These are phyloP conservation scores for Choristoneura rosaceana DNA, from an alignment of 2,888 invertebrate genomes.

Conservation along the genomic window DNA sequence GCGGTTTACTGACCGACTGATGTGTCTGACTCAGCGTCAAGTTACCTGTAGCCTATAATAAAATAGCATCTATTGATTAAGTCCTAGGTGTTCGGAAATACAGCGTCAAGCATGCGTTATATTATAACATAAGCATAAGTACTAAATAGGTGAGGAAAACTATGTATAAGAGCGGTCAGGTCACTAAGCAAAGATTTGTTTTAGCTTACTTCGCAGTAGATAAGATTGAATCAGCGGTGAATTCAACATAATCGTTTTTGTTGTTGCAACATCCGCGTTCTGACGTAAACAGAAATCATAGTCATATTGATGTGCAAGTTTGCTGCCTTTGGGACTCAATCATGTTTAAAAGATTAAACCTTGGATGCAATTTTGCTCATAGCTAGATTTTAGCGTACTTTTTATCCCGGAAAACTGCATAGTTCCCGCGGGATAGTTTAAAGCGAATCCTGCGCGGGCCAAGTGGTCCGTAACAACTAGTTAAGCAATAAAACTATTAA, in stretches of 20 bases:
- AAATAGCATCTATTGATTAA: background rate
- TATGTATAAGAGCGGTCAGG: background rate
- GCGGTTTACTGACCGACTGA: slow-evolving; percentile 4
- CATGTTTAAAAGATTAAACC: no score
- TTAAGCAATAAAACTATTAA: background rate
- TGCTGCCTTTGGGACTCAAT: no score
- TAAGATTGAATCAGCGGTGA: slow-evolving; percentile 25
- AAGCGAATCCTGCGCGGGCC: no score
- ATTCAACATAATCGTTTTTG: slow-evolving; percentile 16
- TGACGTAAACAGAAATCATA: background rate
- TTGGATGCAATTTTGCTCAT: no score
- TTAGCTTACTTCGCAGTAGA: slow-evolving; percentile 23
- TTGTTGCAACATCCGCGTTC: background rate
- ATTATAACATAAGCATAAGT: slow-evolving; percentile 11
- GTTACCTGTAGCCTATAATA: background rate
- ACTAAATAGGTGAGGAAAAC: slow-evolving; percentile 13
- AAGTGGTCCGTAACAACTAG: no score
- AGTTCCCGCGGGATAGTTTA: no score
- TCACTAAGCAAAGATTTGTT: slow-evolving; percentile 27
- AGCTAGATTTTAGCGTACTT: no score
- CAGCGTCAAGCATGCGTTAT: slow-evolving; percentile 11
- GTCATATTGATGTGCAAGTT: no score
- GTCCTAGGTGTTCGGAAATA: background rate
- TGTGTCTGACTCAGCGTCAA: background rate
- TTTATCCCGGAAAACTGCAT: no score